Percentiles rank a stretch among this genome's conserved stretches.
These are phyloP conservation scores for Octomys mimax DNA, from an alignment of 2,797 vertebrate species.

Conservation along the genomic window DNA sequence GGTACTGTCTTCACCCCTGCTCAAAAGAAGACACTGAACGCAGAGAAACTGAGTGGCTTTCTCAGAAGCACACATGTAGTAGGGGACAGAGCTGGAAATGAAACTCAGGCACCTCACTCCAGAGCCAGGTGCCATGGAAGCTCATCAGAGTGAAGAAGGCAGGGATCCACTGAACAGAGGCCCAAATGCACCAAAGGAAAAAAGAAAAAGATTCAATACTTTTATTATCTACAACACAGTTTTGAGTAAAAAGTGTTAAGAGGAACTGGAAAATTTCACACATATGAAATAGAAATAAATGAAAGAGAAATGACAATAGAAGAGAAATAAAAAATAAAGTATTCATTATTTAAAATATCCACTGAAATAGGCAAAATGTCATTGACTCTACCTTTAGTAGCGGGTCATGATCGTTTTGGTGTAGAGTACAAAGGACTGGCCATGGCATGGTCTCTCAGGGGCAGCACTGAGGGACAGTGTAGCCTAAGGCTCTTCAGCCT, in stretches of 20 bases:
- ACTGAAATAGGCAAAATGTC: neutral
- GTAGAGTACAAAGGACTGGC: neutral
- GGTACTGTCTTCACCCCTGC: no score
- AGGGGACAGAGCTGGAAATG: neutral
- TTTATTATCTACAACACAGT: neutral
- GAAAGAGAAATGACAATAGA: neutral
- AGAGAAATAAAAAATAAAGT: neutral
- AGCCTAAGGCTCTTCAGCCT: neutral
- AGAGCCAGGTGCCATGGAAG: neutral
- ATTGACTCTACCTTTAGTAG: neutral
- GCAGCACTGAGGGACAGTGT: fast-evolving
- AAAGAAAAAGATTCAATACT: neutral
- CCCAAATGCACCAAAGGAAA: neutral
- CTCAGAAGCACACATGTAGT: neutral
- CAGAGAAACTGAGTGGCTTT: neutral
- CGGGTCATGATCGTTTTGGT: neutral
- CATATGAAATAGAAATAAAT: neutral
- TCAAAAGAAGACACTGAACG: neutral
- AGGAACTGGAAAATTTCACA: neutral
- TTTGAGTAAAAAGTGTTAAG: neutral
- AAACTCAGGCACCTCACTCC: neutral
- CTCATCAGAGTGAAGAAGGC: neutral
- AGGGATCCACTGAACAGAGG: neutral
- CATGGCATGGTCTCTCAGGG: neutral
- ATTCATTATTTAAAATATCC: neutral